phyloP scores from a whole-genome alignment of 2,888 invertebrate genomes.

The Agrotis exclamationis region DNA sequence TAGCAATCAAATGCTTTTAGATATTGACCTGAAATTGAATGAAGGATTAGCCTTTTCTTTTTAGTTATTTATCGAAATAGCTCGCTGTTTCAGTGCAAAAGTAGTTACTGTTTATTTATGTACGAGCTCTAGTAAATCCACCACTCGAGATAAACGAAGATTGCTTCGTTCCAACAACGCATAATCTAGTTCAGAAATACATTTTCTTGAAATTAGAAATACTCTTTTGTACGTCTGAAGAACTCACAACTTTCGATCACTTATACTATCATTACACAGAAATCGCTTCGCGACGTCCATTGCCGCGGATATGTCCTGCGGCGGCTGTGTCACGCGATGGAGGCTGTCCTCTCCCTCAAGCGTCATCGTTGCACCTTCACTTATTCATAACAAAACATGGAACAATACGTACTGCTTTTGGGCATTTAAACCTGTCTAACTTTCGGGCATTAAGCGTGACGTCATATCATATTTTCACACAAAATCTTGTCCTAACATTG shows the following conservation, averaged over 20 bases:
- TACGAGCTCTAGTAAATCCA: slow-evolving; percentile 1
- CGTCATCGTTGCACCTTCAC: too few relatives aligned
- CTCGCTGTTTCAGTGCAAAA: not conserved
- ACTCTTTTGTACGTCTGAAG: too few relatives aligned
- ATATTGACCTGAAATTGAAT: slow-evolving; percentile 39
- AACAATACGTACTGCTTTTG: too few relatives aligned
- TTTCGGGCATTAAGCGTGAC: not conserved
- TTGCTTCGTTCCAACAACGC: not conserved
- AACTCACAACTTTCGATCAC: too few relatives aligned
- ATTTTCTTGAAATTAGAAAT: not conserved
- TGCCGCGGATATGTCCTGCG: too few relatives aligned
- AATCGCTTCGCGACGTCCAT: too few relatives aligned
- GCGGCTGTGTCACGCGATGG: too few relatives aligned
- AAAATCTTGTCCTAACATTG: not conserved
- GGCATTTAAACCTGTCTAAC: too few relatives aligned
- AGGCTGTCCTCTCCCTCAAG: too few relatives aligned
- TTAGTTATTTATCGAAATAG: slow-evolving; percentile 1
- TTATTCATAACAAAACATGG: too few relatives aligned
- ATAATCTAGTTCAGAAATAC: not conserved
- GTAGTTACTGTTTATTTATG: not conserved
- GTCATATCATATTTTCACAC: not conserved
- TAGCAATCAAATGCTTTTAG: slow-evolving; percentile 50
- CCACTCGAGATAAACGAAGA: slow-evolving; percentile 5
- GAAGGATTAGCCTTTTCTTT: slow-evolving; percentile 9
- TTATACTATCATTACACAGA: too few relatives aligned